Evolutionary conservation across 2,888 invertebrate genomes (phyloP).

Genomic region (Stegophylla sp.): DNA sequence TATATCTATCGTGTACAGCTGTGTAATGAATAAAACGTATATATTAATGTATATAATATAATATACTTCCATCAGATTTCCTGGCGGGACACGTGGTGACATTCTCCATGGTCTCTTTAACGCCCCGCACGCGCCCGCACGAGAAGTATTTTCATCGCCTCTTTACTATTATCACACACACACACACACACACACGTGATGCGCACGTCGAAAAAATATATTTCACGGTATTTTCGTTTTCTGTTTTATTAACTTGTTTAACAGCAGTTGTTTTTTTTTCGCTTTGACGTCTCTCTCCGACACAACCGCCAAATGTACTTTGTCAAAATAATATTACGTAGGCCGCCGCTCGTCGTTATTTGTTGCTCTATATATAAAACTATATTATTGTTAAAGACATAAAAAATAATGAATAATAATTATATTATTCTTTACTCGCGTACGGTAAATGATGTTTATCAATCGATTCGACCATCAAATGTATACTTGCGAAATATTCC

Average conservation of each 20-base stretch:
- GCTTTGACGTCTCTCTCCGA: background rate
- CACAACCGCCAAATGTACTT: background rate
- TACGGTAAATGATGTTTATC: too few relatives aligned
- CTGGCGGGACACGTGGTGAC: too few relatives aligned
- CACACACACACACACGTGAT: background rate
- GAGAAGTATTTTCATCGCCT: background rate
- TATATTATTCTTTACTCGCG: too few relatives aligned
- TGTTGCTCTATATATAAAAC: too few relatives aligned
- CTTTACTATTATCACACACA: background rate
- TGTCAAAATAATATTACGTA: too few relatives aligned
- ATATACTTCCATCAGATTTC: background rate
- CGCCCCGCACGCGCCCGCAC: background rate
- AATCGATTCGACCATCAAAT: too few relatives aligned
- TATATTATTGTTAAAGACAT: too few relatives aligned
- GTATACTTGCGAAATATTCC: too few relatives aligned
- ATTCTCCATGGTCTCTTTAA: background rate
- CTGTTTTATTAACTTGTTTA: background rate
- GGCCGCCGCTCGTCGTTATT: too few relatives aligned
- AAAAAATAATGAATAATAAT: too few relatives aligned
- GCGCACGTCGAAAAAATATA: background rate
- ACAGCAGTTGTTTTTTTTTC: background rate
- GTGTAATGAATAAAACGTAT: slow-evolving; percentile 8
- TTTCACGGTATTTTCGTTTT: background rate
- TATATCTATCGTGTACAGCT: too few relatives aligned
- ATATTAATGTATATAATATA: background rate